Percentiles rank a stretch among this genome's conserved stretches.
Evolutionary conservation across 2,888 invertebrate genomes (phyloP).

Genomic region (Pherbina coryleti): DNA sequence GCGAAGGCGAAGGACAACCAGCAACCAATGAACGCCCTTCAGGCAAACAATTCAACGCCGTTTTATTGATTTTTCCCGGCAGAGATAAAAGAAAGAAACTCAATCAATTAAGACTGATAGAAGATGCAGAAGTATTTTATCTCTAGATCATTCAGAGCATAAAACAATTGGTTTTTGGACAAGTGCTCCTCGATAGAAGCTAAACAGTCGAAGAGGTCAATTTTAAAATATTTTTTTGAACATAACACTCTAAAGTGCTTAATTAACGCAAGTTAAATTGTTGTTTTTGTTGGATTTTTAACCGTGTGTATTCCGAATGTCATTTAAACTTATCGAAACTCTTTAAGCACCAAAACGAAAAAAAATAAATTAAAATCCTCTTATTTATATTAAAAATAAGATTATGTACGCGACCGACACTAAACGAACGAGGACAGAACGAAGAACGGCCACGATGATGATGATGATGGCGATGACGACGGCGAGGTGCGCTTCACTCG

Average conservation of each 20-base stretch:
- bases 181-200: no score
- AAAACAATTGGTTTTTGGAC: not conserved
- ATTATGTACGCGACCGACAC: slow-evolving; percentile 8
- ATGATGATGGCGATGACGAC: not conserved
- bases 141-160: not conserved
- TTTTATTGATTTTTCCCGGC: slow-evolving; percentile 34
- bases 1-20: not conserved
- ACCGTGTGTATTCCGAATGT: not conserved
- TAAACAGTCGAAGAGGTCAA: not conserved
- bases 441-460: slow-evolving; percentile 12
- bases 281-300: not conserved
- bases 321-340: slow-evolving; percentile 15
- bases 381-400: not conserved
- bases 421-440: slow-evolving; percentile 21
- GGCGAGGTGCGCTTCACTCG: slow-evolving; percentile 33
- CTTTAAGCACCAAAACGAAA: not conserved
- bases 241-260: not conserved
- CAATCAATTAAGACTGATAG: not conserved
- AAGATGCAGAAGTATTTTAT: not conserved
- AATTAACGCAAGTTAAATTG: not conserved
- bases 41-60: slow-evolving; percentile 8
- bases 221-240: not conserved
- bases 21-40: slow-evolving; percentile 19
- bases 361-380: not conserved
- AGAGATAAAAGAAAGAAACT: not conserved